Base-by-base conservation (phyloP, 2,113 vertebrate species). In the Bufo bufo region DNA sequence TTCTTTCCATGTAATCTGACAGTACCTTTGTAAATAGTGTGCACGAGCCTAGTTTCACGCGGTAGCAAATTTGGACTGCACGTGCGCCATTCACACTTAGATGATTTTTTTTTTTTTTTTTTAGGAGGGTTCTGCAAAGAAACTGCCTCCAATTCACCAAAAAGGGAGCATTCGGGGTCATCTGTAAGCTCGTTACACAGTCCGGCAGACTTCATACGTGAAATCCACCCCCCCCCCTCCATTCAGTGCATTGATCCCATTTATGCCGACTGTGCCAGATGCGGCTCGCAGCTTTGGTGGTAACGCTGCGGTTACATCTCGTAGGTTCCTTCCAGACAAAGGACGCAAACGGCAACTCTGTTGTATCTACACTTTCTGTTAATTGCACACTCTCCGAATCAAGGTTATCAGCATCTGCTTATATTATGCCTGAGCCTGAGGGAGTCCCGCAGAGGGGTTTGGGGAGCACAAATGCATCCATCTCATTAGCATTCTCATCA, bases 341-440 rank as follows among this genome's bases (percentile, higher is more conserved):
- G 56, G 84, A 49, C 2, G 17, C 69, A 43, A 56, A 59, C 33
- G 20, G 52, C 71, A 23, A 45, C 74, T 75, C 54, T 85, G 52
- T 56, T 69, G 61, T n/a, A 61, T 23, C 45, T 66, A 23, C 47
- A 49, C 23, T 84, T 65, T 58, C 50, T 33, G 33, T 84, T 84
- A 83, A 72, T 72, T 84, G 23, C 50, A 33, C 50, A 13, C 45
- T 17, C 50, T 56, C 77, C 47, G 3, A 43, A 63, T 86, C 75
- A 79, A 56, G 85, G 85, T 69, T 69, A 69, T 83, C 63, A 83
- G 81, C 85, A 86, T 79, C 77, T 86, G 85, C 23, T 52, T 69
- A 66, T 54, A 50, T 66, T 63, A 86, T 80, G 77, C 45, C n/a
- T 47, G 47, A 78, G 59, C 85, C 85, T 19, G 52, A 86, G 85